phyloP scores from a whole-genome alignment of 2,797 vertebrate species.

The Salarias fasciatus region DNA sequence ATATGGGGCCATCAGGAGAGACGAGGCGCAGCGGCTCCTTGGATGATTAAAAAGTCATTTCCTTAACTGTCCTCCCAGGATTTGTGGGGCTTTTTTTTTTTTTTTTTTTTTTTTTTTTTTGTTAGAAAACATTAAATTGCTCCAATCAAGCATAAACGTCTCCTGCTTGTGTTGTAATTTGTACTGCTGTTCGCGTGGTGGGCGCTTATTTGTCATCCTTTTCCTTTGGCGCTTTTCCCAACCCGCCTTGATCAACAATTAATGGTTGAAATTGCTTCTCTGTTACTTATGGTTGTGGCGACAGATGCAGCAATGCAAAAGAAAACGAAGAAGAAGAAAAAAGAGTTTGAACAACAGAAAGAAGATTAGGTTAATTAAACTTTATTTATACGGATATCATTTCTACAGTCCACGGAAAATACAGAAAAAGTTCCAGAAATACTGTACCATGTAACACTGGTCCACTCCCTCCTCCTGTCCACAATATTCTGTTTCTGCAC shows the following conservation, averaged over 20 bases:
- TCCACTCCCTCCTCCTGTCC: slow-evolving; percentile 43
- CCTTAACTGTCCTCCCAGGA: slow-evolving; percentile 98
- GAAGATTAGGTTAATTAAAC: slow-evolving; percentile 49
- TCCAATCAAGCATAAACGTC: slow-evolving; percentile 92
- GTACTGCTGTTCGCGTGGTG: slow-evolving; percentile 84
- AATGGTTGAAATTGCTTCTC: slow-evolving; percentile 86
- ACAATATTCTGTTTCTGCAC: slow-evolving; percentile 41
- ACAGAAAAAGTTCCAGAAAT: slow-evolving; percentile 30
- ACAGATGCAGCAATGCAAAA: slow-evolving; percentile 80
- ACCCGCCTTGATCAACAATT: slow-evolving; percentile 84
- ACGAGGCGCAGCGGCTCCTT: slow-evolving; percentile 86
- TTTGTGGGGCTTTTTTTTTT: slow-evolving; percentile 77
- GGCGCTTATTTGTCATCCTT: slow-evolving; percentile 90
- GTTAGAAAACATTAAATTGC: slow-evolving; percentile 95
- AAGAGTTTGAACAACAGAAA: slow-evolving; percentile 51
- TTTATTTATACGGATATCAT: slow-evolving; percentile 42
- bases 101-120: slow-evolving; percentile 79
- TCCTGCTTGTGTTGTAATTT: slow-evolving; percentile 89
- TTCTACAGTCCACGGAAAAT: too few relatives aligned
- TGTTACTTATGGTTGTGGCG: slow-evolving; percentile 82
- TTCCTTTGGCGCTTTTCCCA: slow-evolving; percentile 87
- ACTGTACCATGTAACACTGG: slow-evolving; percentile 21
- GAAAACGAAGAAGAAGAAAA: slow-evolving; percentile 22
- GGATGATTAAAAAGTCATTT: slow-evolving; percentile 99
- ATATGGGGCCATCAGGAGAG: slow-evolving; percentile 88